A percentile compares a stretch with the other conserved stretches of the same genome.
Conservation (phyloP, 2,888 invertebrate genomes). For the Ctena decussata region DNA sequence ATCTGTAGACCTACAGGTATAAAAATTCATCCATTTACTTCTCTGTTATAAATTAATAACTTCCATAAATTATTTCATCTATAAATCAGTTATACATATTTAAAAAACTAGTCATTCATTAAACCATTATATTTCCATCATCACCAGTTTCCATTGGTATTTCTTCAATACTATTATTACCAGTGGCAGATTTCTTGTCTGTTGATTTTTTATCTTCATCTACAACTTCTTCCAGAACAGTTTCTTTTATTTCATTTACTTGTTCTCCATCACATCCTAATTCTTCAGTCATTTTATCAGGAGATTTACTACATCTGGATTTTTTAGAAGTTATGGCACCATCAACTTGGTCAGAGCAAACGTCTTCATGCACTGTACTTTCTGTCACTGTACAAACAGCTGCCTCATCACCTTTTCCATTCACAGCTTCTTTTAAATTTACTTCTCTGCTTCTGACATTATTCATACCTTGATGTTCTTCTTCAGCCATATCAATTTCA, state of each 20-base stretch:
- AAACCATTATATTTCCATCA: not conserved
- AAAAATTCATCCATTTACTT: too few relatives aligned
- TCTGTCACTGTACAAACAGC: not conserved
- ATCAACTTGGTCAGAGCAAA: not conserved
- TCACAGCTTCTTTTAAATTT: not conserved
- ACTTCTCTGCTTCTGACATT: not conserved
- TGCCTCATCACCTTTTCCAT: not conserved
- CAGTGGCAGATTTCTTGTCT: not conserved
- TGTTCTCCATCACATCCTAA: not conserved
- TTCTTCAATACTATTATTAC: not conserved
- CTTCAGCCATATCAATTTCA: not conserved
- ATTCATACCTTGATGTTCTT: not conserved
- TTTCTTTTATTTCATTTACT: not conserved
- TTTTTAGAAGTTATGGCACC: not conserved
- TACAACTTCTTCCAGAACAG: not conserved
- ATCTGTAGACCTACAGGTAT: too few relatives aligned
- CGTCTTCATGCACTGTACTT: not conserved
- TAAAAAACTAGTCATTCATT: not conserved
- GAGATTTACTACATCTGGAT: not conserved
- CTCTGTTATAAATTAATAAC: too few relatives aligned
- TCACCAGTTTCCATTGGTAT: not conserved
- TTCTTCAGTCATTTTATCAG: not conserved
- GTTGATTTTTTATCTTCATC: not conserved
- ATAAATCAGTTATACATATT: too few relatives aligned
- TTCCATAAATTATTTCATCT: too few relatives aligned